Evolutionary conservation across 2,888 invertebrate genomes (phyloP).

Genomic region (Bimastos eiseni): DNA sequence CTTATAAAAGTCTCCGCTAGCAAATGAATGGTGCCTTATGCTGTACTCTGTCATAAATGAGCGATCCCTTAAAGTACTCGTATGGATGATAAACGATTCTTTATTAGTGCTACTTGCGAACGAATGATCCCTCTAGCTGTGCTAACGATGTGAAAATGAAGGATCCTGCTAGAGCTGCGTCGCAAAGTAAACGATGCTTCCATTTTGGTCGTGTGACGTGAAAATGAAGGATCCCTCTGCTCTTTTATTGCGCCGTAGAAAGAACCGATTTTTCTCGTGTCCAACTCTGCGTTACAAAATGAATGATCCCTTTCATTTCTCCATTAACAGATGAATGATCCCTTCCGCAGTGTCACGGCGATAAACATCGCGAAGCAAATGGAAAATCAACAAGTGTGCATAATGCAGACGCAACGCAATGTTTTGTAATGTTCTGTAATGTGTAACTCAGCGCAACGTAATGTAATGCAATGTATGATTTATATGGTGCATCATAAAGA

Average conservation of each 20-base stretch:
- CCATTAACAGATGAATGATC: background rate
- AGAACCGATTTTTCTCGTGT: background rate
- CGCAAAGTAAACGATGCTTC: background rate
- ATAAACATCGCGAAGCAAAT: background rate
- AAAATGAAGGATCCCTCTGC: background rate
- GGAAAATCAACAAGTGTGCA: background rate
- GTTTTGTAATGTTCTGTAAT: no score
- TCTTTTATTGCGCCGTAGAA: background rate
- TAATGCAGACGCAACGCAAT: background rate
- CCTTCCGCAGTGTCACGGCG: background rate
- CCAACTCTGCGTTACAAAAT: background rate
- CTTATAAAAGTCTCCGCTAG: background rate
- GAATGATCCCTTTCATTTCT: slow-evolving; percentile 10
- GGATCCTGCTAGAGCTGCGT: background rate
- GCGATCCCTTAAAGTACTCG: background rate
- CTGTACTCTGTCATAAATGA: background rate
- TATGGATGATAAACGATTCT: background rate
- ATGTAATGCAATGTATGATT: background rate
- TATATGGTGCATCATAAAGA: no score
- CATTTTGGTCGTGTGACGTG: background rate
- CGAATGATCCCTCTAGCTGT: background rate
- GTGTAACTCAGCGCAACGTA: no score
- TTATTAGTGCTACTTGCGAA: background rate
- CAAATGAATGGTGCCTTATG: background rate
- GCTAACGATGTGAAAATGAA: background rate